A percentile compares a stretch with the other conserved stretches of the same genome.
Evolutionary conservation across 1,140 invertebrate species (phyloP).

Genomic region (Hypothenemus hampei): DNA sequence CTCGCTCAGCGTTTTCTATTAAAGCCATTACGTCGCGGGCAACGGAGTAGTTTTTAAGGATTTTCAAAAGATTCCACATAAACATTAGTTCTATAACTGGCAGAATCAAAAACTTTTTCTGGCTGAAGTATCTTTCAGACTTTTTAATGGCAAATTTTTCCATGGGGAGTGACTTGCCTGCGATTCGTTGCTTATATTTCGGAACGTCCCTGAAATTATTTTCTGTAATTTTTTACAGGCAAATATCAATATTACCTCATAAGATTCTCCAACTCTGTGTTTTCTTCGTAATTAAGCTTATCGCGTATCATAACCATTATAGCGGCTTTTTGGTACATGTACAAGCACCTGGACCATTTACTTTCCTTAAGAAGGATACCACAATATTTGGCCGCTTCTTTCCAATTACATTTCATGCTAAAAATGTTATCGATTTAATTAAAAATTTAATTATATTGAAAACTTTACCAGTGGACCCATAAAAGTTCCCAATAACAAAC

Average conservation of each 20-base stretch:
- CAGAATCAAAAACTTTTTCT: conserved; percentile 69
- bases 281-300: conserved; percentile 51
- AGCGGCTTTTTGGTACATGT: conserved; percentile 83
- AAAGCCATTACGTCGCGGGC: conserved; percentile 66
- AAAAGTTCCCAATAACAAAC: conserved; percentile 93
- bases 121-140: conserved; percentile 69
- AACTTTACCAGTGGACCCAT: conserved; percentile 63
- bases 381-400: conserved; percentile 67
- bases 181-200: conserved; percentile 80
- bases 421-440: conserved; percentile 19
- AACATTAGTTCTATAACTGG: conserved; percentile 87
- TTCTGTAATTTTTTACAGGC: background rate
- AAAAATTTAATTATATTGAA: background rate
- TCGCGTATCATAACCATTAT: conserved; percentile 69
- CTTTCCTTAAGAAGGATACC: conserved; percentile 69
- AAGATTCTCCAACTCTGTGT: conserved; percentile 51
- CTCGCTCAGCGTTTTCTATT: conserved; percentile 61
- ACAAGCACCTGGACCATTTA: conserved; percentile 87
- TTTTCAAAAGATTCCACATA: conserved; percentile 89
- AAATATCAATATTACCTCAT: conserved; percentile 57
- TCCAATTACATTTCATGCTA: conserved; percentile 62
- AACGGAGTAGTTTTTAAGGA: conserved; percentile 66
- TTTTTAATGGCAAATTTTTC: conserved; percentile 93
- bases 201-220: conserved; percentile 63
- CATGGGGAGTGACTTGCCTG: conserved; percentile 93